Evolutionary conservation across 2,113 vertebrate species (phyloP), one percentile per base, ranked within the genome.

Genomic region (Podarcis raffonei): DNA sequence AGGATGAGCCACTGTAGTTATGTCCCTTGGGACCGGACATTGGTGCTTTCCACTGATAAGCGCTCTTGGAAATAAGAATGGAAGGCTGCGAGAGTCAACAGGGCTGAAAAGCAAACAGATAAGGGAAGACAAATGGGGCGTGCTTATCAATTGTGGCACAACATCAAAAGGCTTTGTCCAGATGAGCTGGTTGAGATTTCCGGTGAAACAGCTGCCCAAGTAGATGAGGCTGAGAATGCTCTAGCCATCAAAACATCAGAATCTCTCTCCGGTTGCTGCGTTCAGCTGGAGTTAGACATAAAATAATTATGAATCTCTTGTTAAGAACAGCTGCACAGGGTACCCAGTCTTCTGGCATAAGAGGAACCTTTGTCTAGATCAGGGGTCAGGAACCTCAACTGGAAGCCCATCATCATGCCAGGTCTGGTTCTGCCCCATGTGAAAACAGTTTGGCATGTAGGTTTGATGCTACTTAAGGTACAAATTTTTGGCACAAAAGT

Each of bases 41-140:
- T 88, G 90, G 91, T 96, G 94, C 89, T 92, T 65, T 89, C 91
- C 81, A 89, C 90, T 94, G 95, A 94, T 94, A 95, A 94, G 85
- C 90, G 80, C 78, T 89, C 30, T 94, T 95, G 94, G 89, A 94
- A 95, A 92, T 0, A 22, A 39, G 77, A 92, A 84, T 7, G 37
- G 89, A 93, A 95, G 79, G 85, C 88, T 22, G 65, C 89, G 93
- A 92, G 92, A 84, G 89, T 85, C 79, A 90, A 94, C 89, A 94
- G 90, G 92, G 91, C n/a, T 93, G 92, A 94, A 95, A 95, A 27
- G 81, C 91, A 94, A 95, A 92, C 85, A 96, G 94, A 95, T 94
- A 96, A 94, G 91, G 89, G 15, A 89, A 94, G 90, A 92, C 91
- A 95, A 94, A 96, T 93, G 92, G 87, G 92, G 81, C 87, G 16